Evolutionary conservation across 2,888 invertebrate species (phyloP).

Genomic region (Chaitophorus viminalis): DNA sequence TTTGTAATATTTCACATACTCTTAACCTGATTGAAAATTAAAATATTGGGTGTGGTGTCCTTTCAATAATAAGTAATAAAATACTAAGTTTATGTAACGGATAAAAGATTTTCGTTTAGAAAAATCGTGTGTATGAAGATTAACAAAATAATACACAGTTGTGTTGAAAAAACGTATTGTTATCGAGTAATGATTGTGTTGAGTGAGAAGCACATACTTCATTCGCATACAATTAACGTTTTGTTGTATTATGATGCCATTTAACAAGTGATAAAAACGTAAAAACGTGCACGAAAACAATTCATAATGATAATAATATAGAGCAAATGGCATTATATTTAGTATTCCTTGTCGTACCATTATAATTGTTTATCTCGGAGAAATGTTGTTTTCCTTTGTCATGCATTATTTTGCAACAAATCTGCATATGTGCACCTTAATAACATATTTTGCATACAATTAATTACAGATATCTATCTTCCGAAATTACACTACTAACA

Average conservation of each 20-base stretch:
- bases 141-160: too few relatives aligned
- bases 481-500: not conserved
- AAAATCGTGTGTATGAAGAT: too few relatives aligned
- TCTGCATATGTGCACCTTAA: not conserved
- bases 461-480: not conserved
- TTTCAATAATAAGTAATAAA: too few relatives aligned
- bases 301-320: not conserved
- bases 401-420: not conserved
- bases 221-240: not conserved
- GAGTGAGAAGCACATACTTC: not conserved
- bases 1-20: too few relatives aligned
- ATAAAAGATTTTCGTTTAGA: too few relatives aligned
- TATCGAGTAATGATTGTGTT: not conserved
- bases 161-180: not conserved
- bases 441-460: constrained; percentile 1
- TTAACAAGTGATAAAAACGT: not conserved
- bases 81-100: too few relatives aligned
- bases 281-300: not conserved
- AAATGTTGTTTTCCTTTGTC: not conserved
- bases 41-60: too few relatives aligned
- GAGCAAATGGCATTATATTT: not conserved
- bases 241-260: not conserved
- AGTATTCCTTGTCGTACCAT: not conserved
- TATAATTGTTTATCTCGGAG: not conserved
- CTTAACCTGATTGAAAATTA: too few relatives aligned